Evolutionary conservation across 2,888 invertebrate species (phyloP).

Genomic region (Cephus nigrinus): DNA sequence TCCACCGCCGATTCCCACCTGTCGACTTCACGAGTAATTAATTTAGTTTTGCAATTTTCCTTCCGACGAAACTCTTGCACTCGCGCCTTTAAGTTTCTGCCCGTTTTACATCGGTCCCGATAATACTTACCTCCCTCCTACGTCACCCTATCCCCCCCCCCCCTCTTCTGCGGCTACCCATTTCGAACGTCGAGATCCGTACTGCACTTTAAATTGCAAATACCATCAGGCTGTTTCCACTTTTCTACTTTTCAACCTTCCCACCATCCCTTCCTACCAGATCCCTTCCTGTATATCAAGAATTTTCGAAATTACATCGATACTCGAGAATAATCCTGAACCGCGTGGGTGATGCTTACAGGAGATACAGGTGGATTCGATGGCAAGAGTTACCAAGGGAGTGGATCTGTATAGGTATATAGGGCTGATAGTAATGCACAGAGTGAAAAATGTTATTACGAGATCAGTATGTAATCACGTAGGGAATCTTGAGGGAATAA

Average conservation of each 20-base stretch:
- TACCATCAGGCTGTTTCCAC: neutral
- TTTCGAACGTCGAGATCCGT: neutral
- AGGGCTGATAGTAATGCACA: neutral
- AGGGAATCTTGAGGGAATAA: neutral
- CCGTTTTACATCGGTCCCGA: neutral
- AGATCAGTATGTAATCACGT: neutral
- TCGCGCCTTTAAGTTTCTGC: slow-evolving; percentile 17
- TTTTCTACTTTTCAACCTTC: neutral
- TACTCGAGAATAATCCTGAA: neutral
- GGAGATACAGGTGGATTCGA: neutral
- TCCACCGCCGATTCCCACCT: slow-evolving; percentile 20
- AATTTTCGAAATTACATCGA: neutral
- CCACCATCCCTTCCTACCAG: neutral
- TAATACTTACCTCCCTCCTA: neutral
- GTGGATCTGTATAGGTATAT: neutral
- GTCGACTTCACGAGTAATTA: slow-evolving; percentile 53
- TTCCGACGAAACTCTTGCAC: slow-evolving; percentile 38
- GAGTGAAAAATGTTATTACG: neutral
- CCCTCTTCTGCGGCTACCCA: no score
- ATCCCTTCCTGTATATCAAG: neutral
- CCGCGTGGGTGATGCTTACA: neutral
- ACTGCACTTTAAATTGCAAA: neutral
- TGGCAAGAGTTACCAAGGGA: neutral
- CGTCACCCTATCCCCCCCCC: neutral
- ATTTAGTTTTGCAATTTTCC: slow-evolving; percentile 58